Percentiles rank a stretch among this genome's conserved stretches.
Evolutionary conservation across 2,888 invertebrate species (phyloP).

Genomic region (Phortica okadai): DNA sequence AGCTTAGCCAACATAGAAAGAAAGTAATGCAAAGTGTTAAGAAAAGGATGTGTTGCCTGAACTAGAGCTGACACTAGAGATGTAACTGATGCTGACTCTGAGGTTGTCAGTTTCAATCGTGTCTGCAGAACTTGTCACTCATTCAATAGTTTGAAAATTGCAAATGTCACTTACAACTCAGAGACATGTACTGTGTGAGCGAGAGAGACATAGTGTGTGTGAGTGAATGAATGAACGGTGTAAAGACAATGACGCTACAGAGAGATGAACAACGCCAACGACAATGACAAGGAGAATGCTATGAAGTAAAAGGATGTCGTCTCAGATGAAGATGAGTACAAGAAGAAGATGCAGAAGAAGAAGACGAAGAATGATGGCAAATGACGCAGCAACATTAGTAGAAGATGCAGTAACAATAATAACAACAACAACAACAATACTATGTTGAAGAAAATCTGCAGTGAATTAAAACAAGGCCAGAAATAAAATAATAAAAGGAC

Average conservation of each 20-base stretch:
- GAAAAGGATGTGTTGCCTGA: slow-evolving; percentile 11
- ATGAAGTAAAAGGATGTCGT: slow-evolving; percentile 48
- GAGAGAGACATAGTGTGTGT: slow-evolving; percentile 18
- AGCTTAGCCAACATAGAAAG: background rate
- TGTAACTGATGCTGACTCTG: slow-evolving; percentile 28
- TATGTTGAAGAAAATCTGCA: slow-evolving; percentile 50
- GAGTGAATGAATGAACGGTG: slow-evolving; percentile 51
- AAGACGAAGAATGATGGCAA: slow-evolving; percentile 46
- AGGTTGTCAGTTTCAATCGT: slow-evolving; percentile 72
- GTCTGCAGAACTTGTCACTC: slow-evolving; percentile 74
- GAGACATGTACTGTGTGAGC: slow-evolving; percentile 42
- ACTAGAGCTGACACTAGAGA: slow-evolving; percentile 21
- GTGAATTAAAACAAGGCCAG: slow-evolving; percentile 72
- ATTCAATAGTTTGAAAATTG: slow-evolving; percentile 74
- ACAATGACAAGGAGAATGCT: background rate
- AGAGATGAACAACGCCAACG: slow-evolving; percentile 30
- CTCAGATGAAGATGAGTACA: slow-evolving; percentile 25
- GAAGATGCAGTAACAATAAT: slow-evolving; percentile 1
- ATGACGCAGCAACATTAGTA: slow-evolving; percentile 59
- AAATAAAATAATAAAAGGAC: slow-evolving; percentile 71
- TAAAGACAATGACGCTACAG: slow-evolving; percentile 52
- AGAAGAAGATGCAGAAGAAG: too few species aligned
- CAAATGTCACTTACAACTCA: slow-evolving; percentile 73
- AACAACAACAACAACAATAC: background rate
- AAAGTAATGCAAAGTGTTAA: background rate